Evolutionary conservation across 2,888 invertebrate genomes (phyloP).

Genomic region (Meganola albula): DNA sequence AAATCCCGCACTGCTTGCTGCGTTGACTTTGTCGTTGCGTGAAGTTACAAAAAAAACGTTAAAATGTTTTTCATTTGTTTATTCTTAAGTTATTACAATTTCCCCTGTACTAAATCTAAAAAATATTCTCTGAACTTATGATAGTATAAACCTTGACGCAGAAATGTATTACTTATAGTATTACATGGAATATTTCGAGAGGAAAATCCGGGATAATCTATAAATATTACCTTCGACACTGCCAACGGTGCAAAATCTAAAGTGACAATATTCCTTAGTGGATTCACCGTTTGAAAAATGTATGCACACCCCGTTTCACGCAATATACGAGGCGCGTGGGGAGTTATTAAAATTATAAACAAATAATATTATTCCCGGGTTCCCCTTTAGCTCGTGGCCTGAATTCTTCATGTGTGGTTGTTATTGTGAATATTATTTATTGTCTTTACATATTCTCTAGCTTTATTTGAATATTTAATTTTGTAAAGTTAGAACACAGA

Average conservation of each 20-base stretch:
- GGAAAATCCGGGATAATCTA: slow-evolving; percentile 71
- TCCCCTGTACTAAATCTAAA: slow-evolving; percentile 12
- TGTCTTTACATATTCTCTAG: slow-evolving; percentile 9
- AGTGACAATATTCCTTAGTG: slow-evolving; percentile 72
- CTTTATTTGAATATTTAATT: background rate
- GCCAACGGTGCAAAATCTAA: slow-evolving; percentile 62
- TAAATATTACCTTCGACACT: slow-evolving; percentile 63
- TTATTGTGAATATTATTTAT: slow-evolving; percentile 21
- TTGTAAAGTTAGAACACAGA: background rate
- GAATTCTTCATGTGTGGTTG: slow-evolving; percentile 48
- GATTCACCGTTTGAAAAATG: slow-evolving; percentile 61
- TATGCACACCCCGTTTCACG: slow-evolving; percentile 56
- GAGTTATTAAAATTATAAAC: slow-evolving; percentile 77
- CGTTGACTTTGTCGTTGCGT: slow-evolving; percentile 51
- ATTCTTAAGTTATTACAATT: too few species aligned
- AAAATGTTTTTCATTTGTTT: background rate
- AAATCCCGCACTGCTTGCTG: slow-evolving; percentile 71
- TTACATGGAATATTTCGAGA: slow-evolving; percentile 56
- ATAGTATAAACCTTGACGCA: slow-evolving; percentile 27
- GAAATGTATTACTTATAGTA: slow-evolving; percentile 52
- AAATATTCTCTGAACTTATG: slow-evolving; percentile 18
- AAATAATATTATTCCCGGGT: slow-evolving; percentile 71
- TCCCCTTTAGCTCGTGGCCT: slow-evolving; percentile 49
- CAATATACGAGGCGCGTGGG: slow-evolving; percentile 50
- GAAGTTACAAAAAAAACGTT: slow-evolving; percentile 21